Base-by-base conservation (phyloP, 2,113 vertebrate genomes). In the Caretta caretta region DNA sequence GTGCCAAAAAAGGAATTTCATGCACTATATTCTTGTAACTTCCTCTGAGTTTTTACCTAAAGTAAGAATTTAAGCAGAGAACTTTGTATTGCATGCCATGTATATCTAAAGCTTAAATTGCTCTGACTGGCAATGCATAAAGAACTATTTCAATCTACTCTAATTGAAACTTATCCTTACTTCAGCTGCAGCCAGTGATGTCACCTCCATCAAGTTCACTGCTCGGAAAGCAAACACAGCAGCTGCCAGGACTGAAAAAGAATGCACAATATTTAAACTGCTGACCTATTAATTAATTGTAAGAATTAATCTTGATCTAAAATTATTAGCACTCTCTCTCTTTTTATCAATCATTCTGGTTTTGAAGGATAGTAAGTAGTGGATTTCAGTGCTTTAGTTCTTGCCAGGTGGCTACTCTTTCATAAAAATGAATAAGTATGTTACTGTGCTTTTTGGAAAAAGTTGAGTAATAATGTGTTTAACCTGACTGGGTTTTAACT, bases 141-240 rank as follows among this genome's bases (percentile, higher is more conserved):
- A 97, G 86, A 96, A 98, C 99, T 99, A 99, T 99, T 99, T 99
- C 98, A 97, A 98, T 98, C 97, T 93, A 98, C 80, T 94, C 92
- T 51, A 84, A 97, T 87, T 96, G 98, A 98, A 99, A 98, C 98
- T 91, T 96, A 97, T 98, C 97, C 99, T 98, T 98, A 99, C 99
- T 99, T 99, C 99, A 95, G 99, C 99, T 88, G 99, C 99, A 97
- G 99, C 99, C 97, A 99, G 98, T 97, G 99, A 99, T 89, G 99
- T 99, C 98, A 99, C 99, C 98, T 99, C 99, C 99, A 99, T 99
- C 98, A 99, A 98, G 98, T 99, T 99, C 98, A 99, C 99, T 42
- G 99, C 99, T 95, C 99, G 99, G 98, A 99, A 99, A 97, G 99
- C 99, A 98, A 99, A 99, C 96, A 99, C 99, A 38, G 99, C 99